Conservation (phyloP, 2,797 vertebrate genomes). For the Pseudotriccus pelzelni region DNA sequence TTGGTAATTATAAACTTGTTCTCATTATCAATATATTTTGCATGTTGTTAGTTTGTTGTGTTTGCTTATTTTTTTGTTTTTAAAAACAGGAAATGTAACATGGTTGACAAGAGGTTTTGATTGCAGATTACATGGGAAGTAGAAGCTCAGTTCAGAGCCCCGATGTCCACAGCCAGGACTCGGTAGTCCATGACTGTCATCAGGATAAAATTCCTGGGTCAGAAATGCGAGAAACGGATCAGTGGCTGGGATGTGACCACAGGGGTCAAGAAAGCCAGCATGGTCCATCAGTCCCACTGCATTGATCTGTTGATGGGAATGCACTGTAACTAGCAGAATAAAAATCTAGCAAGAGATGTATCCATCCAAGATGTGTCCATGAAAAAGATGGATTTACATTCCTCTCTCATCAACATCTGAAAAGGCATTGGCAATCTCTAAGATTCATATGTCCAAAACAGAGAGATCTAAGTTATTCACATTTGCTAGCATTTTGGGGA, state of each 20-base stretch:
- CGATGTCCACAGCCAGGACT: not conserved
- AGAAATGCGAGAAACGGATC: not conserved
- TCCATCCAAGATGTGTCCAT: not conserved
- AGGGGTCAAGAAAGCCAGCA: not conserved
- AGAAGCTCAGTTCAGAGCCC: not conserved
- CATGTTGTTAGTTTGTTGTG: constrained; percentile 46
- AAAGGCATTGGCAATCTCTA: not conserved
- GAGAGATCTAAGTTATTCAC: not conserved
- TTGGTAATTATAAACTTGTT: constrained; percentile 62
- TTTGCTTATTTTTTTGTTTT: constrained; percentile 16
- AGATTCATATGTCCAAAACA: not conserved
- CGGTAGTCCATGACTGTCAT: not conserved
- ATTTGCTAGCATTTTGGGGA: not conserved
- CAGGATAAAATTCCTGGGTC: not conserved
- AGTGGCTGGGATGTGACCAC: not conserved
- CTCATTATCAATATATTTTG: constrained; percentile 61
- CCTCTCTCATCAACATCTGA: not conserved
- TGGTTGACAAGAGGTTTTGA: not conserved
- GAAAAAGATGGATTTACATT: not conserved
- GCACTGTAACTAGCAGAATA: not conserved
- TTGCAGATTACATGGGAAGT: accelerated
- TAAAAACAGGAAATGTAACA: not conserved
- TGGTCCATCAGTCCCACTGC: not conserved
- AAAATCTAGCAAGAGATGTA: not conserved
- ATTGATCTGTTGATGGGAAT: accelerated